Conservation (phyloP, 1,140 invertebrate species). For the Drosophila kanapiae region DNA sequence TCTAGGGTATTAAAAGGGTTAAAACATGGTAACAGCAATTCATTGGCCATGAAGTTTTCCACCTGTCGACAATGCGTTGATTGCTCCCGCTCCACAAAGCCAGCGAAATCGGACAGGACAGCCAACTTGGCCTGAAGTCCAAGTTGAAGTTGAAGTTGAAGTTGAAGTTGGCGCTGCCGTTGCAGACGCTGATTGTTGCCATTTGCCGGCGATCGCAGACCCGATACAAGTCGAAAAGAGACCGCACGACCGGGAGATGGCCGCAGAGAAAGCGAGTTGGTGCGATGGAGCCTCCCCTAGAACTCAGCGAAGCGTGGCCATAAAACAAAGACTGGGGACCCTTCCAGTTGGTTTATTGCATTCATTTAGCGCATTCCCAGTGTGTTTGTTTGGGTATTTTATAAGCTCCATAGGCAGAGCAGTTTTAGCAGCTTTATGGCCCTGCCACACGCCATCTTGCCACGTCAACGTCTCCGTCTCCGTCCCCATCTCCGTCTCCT, state of each 20-base stretch:
- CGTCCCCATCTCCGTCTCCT: not conserved
- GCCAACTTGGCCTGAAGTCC: constrained; percentile 8
- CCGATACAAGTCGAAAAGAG: constrained; percentile 23
- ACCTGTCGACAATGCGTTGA: constrained; percentile 79
- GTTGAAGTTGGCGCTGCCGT: constrained; percentile 28
- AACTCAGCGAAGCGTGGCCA: constrained; percentile 54
- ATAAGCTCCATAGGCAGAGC: constrained; percentile 50
- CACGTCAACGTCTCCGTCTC: not conserved
- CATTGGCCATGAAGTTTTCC: constrained; percentile 78
- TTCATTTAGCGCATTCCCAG: constrained; percentile 70
- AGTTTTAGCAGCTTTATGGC: constrained; percentile 54
- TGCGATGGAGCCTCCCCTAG: constrained; percentile 20
- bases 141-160: constrained; percentile 24
- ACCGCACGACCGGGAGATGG: not conserved
- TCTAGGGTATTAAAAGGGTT: constrained; percentile 17
- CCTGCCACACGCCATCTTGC: constrained; percentile 69
- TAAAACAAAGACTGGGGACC: constrained; percentile 52
- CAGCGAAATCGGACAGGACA: constrained; percentile 15
- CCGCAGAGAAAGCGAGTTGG: constrained; percentile 1
- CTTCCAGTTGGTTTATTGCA: constrained; percentile 70
- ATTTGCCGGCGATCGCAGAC: constrained; percentile 63
- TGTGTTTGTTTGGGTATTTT: constrained; percentile 44
- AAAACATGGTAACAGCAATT: constrained; percentile 47
- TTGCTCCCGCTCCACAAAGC: constrained; percentile 64
- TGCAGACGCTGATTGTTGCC: constrained; percentile 68